Evolutionary conservation across 2,888 invertebrate species (phyloP).

Genomic region (Eurois occulta): DNA sequence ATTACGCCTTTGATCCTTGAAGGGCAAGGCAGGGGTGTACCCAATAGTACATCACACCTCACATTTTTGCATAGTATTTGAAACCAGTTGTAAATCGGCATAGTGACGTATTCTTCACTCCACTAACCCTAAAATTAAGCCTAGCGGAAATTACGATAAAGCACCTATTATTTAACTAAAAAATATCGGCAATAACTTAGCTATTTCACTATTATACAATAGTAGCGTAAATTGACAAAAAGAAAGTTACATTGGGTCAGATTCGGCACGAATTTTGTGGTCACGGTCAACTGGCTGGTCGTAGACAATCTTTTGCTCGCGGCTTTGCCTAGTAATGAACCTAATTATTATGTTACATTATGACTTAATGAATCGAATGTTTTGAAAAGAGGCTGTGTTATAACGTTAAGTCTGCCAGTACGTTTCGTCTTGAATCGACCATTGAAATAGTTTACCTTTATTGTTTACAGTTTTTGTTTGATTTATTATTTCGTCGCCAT

Average conservation of each 20-base stretch:
- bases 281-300: slow-evolving; percentile 82
- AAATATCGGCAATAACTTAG: slow-evolving; percentile 64
- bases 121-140: slow-evolving; percentile 9
- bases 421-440: slow-evolving; percentile 13
- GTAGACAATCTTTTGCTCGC: slow-evolving; percentile 35
- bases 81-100: not conserved
- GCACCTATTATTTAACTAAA: slow-evolving; percentile 67
- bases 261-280: slow-evolving; percentile 82
- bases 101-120: not conserved
- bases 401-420: not conserved
- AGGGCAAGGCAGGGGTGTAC: not conserved
- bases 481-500: slow-evolving; percentile 21
- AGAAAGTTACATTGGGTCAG: slow-evolving; percentile 77
- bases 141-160: slow-evolving; percentile 30
- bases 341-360: slow-evolving; percentile 25
- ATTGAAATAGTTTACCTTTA: slow-evolving; percentile 10
- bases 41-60: not conserved
- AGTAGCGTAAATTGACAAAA: slow-evolving; percentile 78
- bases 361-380: slow-evolving; percentile 6
- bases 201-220: slow-evolving; percentile 77
- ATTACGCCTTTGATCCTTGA: not conserved
- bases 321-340: slow-evolving; percentile 9
- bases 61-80: not conserved
- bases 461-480: slow-evolving; percentile 22
- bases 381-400: slow-evolving; percentile 26